Evolutionary conservation across 2,888 invertebrate genomes (phyloP).

Genomic region (Rotaria socialis): DNA sequence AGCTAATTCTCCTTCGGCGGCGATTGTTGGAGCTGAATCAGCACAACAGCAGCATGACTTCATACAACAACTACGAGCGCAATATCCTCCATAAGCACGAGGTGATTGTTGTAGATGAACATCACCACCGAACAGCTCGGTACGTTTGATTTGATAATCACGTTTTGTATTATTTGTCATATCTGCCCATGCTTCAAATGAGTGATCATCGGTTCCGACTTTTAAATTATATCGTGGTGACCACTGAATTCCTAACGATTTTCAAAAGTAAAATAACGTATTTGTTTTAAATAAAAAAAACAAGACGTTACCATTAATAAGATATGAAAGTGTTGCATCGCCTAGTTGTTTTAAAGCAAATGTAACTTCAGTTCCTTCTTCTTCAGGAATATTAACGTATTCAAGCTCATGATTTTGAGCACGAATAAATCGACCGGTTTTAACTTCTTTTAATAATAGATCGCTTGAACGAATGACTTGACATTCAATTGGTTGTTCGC

Average conservation of each 20-base stretch:
- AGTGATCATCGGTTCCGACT: not conserved
- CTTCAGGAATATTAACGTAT: constrained; percentile 41
- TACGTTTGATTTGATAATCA: constrained; percentile 40
- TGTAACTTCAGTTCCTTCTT: constrained; percentile 41
- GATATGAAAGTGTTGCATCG: constrained; percentile 39
- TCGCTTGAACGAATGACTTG: constrained; percentile 39
- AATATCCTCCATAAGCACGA: not conserved
- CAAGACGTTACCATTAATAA: not conserved
- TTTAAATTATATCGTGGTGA: constrained; percentile 41
- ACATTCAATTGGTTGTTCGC: constrained; percentile 40
- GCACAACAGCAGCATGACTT: not conserved
- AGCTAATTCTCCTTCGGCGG: constrained; percentile 41
- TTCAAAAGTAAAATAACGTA: not conserved
- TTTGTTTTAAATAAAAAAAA: not conserved
- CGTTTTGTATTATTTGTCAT: constrained; percentile 41
- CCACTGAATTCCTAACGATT: constrained; percentile 28
- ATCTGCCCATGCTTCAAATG: constrained; percentile 43
- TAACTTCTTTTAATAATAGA: constrained; percentile 40
- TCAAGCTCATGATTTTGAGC: constrained; percentile 35
- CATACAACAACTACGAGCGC: not conserved
- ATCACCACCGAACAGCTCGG: constrained; percentile 45
- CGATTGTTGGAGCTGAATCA: not conserved
- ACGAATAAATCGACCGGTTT: constrained; percentile 37
- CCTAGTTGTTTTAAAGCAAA: constrained; percentile 42
- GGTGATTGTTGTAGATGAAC: constrained; percentile 19